Percentiles rank a stretch among this genome's conserved stretches.
phyloP scores from a whole-genome alignment of 2,797 vertebrate species.

The Coluber constrictor region DNA sequence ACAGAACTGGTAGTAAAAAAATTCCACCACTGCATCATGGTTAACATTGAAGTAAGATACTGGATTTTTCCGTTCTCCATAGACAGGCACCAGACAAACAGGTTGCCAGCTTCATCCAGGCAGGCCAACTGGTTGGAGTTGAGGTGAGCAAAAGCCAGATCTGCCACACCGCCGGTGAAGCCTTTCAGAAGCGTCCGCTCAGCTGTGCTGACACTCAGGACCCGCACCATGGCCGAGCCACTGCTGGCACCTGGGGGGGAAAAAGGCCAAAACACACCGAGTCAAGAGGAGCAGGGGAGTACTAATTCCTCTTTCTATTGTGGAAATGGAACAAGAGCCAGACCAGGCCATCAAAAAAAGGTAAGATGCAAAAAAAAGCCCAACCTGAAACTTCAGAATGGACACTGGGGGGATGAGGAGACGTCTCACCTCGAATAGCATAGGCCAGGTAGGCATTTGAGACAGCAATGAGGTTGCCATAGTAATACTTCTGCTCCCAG shows the following conservation, averaged over 20 bases:
- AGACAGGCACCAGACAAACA: slow-evolving; percentile 94
- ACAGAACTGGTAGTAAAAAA: too few species aligned
- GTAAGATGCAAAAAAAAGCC: not conserved
- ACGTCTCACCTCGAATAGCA: slow-evolving; percentile 89
- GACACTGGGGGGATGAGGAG: not conserved
- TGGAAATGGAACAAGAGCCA: not conserved
- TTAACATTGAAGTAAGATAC: slow-evolving; percentile 78
- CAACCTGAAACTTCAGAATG: not conserved
- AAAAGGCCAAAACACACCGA: not conserved
- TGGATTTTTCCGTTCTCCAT: slow-evolving; percentile 88
- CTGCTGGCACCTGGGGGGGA: slow-evolving; percentile 81
- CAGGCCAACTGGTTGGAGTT: slow-evolving; percentile 94
- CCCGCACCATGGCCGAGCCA: slow-evolving; percentile 92
- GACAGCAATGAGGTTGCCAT: slow-evolving; percentile 94
- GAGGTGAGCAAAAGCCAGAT: slow-evolving; percentile 96
- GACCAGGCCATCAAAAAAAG: not conserved
- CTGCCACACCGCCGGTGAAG: slow-evolving; percentile 90
- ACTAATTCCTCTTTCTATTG: not conserved
- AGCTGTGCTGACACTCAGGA: slow-evolving; percentile 84
- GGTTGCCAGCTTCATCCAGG: slow-evolving; percentile 93
- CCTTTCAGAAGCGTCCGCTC: slow-evolving; percentile 94
- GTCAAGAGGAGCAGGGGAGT: not conserved
- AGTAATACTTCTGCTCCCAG: slow-evolving; percentile 99
- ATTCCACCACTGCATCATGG: rapidly evolving
- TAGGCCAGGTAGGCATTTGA: slow-evolving; percentile 96